Conservation (phyloP, 2,888 invertebrate genomes). For the Tipula unca region DNA sequence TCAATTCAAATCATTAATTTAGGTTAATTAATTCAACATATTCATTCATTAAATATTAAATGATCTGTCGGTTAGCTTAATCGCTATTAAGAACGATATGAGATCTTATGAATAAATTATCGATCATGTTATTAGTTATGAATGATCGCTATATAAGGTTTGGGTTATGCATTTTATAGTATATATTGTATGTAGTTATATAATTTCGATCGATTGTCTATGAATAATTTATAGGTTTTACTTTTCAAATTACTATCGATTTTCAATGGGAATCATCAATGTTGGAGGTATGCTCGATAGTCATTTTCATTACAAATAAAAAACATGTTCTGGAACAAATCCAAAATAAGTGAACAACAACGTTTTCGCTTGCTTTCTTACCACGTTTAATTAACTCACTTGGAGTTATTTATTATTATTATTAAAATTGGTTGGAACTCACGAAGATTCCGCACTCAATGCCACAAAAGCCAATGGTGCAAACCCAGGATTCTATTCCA, state of each 20-base stretch:
- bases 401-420: too few relatives aligned
- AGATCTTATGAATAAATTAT: not conserved
- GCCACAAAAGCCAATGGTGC: too few relatives aligned
- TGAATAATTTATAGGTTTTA: not conserved
- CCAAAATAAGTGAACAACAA: too few relatives aligned
- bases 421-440: too few relatives aligned
- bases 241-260: not conserved
- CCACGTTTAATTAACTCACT: too few relatives aligned
- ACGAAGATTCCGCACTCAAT: too few relatives aligned
- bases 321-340: too few relatives aligned
- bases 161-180: not conserved
- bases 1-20: not conserved
- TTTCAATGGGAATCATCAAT: not conserved
- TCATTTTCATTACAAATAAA: not conserved
- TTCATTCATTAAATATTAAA: not conserved
- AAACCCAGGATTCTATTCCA: too few relatives aligned
- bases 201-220: not conserved
- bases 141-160: not conserved
- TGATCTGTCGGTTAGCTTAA: not conserved
- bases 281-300: not conserved
- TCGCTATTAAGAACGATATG: not conserved
- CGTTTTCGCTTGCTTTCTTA: too few relatives aligned
- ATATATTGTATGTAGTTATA: not conserved
- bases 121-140: not conserved
- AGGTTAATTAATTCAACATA: not conserved